Evolutionary conservation across 2,888 invertebrate species (phyloP), one percentile per base, ranked within the genome.

Genomic region (Caenorhabditis macrosperma): DNA sequence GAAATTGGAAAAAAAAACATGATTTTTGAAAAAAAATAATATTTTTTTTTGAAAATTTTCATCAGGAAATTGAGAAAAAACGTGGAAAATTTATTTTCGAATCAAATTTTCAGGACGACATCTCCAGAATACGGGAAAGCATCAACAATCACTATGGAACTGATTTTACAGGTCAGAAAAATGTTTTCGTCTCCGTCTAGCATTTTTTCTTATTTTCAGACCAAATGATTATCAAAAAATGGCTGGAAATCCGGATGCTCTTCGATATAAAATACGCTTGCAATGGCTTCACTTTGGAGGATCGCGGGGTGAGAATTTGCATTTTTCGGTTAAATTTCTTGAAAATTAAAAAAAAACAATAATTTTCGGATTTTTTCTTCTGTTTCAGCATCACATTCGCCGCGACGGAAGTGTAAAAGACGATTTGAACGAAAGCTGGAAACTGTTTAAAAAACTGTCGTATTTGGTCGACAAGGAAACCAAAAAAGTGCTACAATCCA

Each of bases 401-500:
- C 55, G 55, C 0, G 72, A 72, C 63, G 72, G 63, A 20, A 48
- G 46, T 10, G n/a, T 72, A 15, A 72, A 72, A 44, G 63, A 72
- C 57, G 63, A 72, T 20, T n/a, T 63, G 28, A 57, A 24, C 10
- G 63, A 72, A 38, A 52, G 52, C n/a, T 72, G 72, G 72, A 26
- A 26, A 20, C 30, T 57, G 4, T 72, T 72, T 54, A 30, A 48
- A 5, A 46, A 57, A n/a, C n/a, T 72, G n/a, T 24, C 17, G 0
- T 63, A 33, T 22, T 38, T 72, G 2, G 41, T 60, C 17, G 52
- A 69, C n/a, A n/a, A n/a, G n/a, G n/a, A n/a, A n/a, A n/a, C n/a
- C n/a, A n/a, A n/a, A n/a, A n/a, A n/a, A n/a, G n/a, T n/a, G n/a
- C n/a, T n/a, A n/a, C n/a, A n/a, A n/a, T n/a, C n/a, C n/a, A n/a